Evolutionary conservation across 2,888 invertebrate species (phyloP), one percentile per base, ranked within the genome.

Genomic region (Volucella inflata): DNA sequence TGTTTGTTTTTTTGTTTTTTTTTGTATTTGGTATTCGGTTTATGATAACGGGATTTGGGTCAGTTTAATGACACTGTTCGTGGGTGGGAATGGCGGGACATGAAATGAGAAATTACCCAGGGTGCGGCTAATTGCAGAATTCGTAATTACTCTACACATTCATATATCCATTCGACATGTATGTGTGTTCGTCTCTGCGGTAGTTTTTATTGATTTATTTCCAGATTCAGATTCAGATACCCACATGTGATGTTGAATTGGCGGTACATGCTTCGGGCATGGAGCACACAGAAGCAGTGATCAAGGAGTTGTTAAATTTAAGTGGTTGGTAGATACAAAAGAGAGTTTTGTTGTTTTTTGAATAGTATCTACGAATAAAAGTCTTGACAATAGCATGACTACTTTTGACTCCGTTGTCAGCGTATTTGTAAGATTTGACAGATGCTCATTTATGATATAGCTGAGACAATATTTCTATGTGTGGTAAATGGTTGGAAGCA

Each of bases 41-140:
- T 0, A 75, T 80, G 75, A 80, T 55, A 74, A 55, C 44, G 62
- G 74, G 74, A 80, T 80, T 80, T 68, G 44, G 80, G 80, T 75
- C 80, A 75, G 40, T 62, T 67, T 59, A 40, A 50, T 60, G 50
- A 55, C 44, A 44, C 30, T 10, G 17, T 50, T 30, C 60, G 77
- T 67, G 77, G 82, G 65, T 72, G 82, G 71, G 65, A 67, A 21
- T 21, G 1, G 21, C 21, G 21, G 21, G 21, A 21, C 21, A 21
- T 11, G 65, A n/a, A 55, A 60, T 55, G 50, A 60, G 14, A 50
- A 67, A 76, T 76, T 64, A 57, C 44, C 72, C 62, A 50, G 64
- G 74, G 68, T 79, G 72, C 48, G 57, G 74, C 78, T 78, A 78
- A 78, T 83, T 83, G 70, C 16, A 50, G 62, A 59, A 60, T 76